Conservation (phyloP, 2,797 vertebrate species). For the Trematomus bernacchii region DNA sequence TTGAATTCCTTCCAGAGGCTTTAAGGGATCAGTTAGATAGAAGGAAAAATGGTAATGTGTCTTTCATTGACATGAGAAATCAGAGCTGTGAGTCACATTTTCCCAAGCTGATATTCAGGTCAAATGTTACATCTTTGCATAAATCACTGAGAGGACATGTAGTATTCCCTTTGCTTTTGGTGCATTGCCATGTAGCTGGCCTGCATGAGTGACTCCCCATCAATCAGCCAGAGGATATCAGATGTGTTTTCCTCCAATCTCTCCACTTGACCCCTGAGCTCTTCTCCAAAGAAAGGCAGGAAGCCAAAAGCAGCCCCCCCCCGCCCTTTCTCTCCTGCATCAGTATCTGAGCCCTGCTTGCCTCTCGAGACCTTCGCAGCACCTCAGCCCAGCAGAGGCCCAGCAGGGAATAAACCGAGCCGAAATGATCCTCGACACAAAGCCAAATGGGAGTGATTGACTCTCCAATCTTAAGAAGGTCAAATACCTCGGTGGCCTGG, state of each 20-base stretch:
- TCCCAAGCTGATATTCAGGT: slow-evolving; percentile 26
- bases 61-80: slow-evolving; percentile 26
- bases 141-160: slow-evolving; percentile 19
- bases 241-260: slow-evolving; percentile 28
- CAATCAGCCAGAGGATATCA: slow-evolving; percentile 50
- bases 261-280: slow-evolving; percentile 57
- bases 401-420: slow-evolving; percentile 22
- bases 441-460: slow-evolving; percentile 47
- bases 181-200: slow-evolving; percentile 10
- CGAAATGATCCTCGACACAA: slow-evolving; percentile 31
- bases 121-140: slow-evolving; percentile 51
- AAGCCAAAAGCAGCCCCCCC: slow-evolving; percentile 25
- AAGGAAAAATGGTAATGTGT: slow-evolving; percentile 24
- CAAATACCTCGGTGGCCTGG: slow-evolving; percentile 41
- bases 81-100: slow-evolving; percentile 24
- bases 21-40: slow-evolving; percentile 37
- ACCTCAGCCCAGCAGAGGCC: slow-evolving; percentile 19
- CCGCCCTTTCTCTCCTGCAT: not conserved
- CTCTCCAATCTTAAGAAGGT: slow-evolving; percentile 42
- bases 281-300: slow-evolving; percentile 17
- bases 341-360: slow-evolving; percentile 12
- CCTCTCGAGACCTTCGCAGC: slow-evolving; percentile 28
- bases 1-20: slow-evolving; percentile 34
- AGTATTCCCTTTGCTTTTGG: not conserved
- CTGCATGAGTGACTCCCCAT: slow-evolving; percentile 27